phyloP scores from a whole-genome alignment of 2,888 invertebrate species.

The Chromoteleia sp. region DNA sequence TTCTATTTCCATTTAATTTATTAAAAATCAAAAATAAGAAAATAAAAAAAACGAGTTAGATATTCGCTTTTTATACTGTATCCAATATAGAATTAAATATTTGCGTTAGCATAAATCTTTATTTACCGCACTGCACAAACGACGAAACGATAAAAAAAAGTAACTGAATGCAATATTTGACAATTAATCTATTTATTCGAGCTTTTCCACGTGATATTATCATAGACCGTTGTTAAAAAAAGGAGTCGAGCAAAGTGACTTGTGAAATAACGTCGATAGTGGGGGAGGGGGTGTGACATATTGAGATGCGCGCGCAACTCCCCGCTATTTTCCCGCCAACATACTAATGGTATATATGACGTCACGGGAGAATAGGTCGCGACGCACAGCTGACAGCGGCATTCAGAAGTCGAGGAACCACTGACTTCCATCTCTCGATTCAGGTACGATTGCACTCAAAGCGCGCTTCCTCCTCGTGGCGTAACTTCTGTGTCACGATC shows the following conservation, averaged over 20 bases:
- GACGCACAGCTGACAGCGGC: conserved; percentile 79
- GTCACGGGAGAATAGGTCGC: conserved; percentile 81
- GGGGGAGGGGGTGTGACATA: conserved; percentile 29
- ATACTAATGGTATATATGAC: conserved; percentile 82
- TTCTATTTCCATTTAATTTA: no score
- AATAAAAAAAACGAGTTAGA: no score
- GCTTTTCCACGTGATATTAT: conserved; percentile 1
- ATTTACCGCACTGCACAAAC: no score
- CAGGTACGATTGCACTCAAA: conserved; percentile 60
- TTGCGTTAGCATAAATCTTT: no score
- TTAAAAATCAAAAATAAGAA: no score
- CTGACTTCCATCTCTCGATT: conserved; percentile 69
- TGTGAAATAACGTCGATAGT: conserved; percentile 24
- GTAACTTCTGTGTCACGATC: conserved; percentile 4
- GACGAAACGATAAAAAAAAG: no score
- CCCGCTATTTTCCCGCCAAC: conserved; percentile 78
- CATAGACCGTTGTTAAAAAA: conserved; percentile 12
- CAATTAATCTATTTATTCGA: neutral
- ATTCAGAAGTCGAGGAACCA: conserved; percentile 77
- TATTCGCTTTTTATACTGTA: no score
- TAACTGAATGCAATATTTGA: no score
- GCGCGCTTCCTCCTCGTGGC: conserved; percentile 6
- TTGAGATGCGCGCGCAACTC: conserved; percentile 80
- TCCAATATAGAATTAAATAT: no score
- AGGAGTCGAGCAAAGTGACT: conserved; percentile 33